Evolutionary conservation across 2,888 invertebrate genomes (phyloP).

Genomic region (Rhyacophila evoluta): DNA sequence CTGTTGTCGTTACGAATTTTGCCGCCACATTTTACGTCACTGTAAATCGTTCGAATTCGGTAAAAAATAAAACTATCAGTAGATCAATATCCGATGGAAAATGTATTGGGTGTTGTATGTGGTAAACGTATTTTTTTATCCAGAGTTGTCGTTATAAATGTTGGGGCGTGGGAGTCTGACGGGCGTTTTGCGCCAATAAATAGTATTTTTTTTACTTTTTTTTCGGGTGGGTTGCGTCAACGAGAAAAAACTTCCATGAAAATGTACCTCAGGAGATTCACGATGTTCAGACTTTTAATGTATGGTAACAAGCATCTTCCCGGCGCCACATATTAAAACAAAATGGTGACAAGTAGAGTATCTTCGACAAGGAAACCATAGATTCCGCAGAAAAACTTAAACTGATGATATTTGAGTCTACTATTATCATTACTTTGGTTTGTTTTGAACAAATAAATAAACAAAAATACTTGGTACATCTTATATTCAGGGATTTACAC

Average conservation of each 20-base stretch:
- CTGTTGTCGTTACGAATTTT: not conserved
- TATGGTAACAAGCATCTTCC: not conserved
- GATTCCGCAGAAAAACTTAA: no score
- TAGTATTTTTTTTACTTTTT: not conserved
- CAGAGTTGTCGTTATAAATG: not conserved
- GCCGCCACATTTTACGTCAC: not conserved
- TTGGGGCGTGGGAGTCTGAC: not conserved
- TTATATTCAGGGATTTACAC: no score
- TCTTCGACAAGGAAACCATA: not conserved
- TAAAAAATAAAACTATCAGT: not conserved
- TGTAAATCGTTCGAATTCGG: not conserved
- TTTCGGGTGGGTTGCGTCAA: not conserved
- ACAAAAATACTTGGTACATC: no score
- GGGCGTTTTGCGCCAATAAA: slow-evolving; percentile 14
- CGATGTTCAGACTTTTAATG: not conserved
- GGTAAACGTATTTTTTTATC: slow-evolving; percentile 4
- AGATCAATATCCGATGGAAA: slow-evolving; percentile 16
- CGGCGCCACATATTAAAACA: not conserved
- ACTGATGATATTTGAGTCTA: no score
- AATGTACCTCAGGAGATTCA: not conserved
- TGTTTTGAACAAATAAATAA: no score
- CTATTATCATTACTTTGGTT: no score
- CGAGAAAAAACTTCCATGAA: not conserved
- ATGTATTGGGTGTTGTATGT: not conserved
- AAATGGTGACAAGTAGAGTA: not conserved